Evolutionary conservation across 2,888 invertebrate species (phyloP).

Genomic region (Sisyra nigra): DNA sequence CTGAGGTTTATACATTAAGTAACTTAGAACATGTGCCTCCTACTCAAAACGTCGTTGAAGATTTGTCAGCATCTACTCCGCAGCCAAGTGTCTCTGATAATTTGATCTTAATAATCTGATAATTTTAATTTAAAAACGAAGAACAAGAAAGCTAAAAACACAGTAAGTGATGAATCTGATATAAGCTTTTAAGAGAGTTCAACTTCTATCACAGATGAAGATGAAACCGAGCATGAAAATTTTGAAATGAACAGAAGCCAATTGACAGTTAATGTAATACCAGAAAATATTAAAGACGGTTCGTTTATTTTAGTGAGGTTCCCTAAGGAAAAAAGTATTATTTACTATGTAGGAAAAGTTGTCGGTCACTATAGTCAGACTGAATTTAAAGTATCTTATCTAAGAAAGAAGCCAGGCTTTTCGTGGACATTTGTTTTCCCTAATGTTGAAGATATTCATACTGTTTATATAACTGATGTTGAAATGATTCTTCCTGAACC

Average conservation of each 20-base stretch:
- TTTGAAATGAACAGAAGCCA: background rate
- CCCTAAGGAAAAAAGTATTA: slow-evolving; percentile 8
- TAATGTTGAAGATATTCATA: slow-evolving; percentile 10
- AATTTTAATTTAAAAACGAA: background rate
- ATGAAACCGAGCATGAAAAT: background rate
- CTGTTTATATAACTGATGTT: slow-evolving; percentile 11
- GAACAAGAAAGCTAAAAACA: background rate
- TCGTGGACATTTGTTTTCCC: slow-evolving; percentile 9
- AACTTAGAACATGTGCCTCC: slow-evolving; percentile 1
- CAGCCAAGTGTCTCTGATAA: background rate
- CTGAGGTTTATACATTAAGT: background rate
- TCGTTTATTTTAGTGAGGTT: slow-evolving; percentile 3
- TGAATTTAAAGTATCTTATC: slow-evolving; percentile 10
- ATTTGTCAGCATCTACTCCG: slow-evolving; percentile 1
- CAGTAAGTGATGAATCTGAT: background rate
- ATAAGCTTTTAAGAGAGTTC: background rate
- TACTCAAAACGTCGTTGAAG: background rate
- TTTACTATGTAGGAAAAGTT: slow-evolving; percentile 10
- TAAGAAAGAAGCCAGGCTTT: slow-evolving; percentile 9
- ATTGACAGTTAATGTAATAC: background rate
- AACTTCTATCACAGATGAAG: background rate
- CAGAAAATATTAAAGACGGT: background rate
- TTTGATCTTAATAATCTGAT: background rate
- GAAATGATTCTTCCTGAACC: slow-evolving; percentile 11
- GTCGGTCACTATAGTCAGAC: slow-evolving; percentile 10